Evolutionary conservation across 2,888 invertebrate genomes (phyloP).

Genomic region (Sepioteuthis lessoniana): DNA sequence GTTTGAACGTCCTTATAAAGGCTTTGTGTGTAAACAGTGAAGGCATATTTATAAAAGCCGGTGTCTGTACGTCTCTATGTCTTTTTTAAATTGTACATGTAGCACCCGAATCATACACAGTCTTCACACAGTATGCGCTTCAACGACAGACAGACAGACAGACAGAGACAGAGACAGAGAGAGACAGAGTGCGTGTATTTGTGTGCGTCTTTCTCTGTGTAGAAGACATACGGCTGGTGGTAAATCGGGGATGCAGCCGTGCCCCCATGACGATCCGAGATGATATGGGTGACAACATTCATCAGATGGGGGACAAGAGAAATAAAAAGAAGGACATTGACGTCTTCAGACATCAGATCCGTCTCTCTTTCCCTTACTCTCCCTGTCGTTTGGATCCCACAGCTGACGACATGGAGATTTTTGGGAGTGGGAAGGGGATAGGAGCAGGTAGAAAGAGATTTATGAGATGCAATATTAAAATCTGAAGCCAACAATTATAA

Average conservation of each 20-base stretch:
- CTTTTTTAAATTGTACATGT: no score
- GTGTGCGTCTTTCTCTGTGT: no score
- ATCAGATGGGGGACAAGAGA: neutral
- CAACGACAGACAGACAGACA: no score
- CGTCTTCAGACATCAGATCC: neutral
- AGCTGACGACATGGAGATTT: neutral
- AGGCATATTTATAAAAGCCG: no score
- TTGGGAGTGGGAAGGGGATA: neutral
- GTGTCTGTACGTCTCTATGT: no score
- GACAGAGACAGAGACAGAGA: no score
- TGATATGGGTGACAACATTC: neutral
- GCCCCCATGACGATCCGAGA: neutral
- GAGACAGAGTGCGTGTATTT: no score
- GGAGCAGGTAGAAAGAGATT: neutral
- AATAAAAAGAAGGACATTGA: neutral
- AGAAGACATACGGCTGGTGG: no score
- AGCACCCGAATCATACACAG: neutral
- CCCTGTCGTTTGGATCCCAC: neutral
- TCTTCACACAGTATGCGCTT: no score
- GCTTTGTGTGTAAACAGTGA: no score
- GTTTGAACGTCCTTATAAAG: no score
- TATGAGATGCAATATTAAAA: neutral
- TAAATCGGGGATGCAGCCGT: neutral
- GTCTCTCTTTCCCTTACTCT: neutral
- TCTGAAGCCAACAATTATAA: conserved; percentile 14